phyloP scores from a whole-genome alignment of 2,888 invertebrate species.

The Patella ulyssiponensis region DNA sequence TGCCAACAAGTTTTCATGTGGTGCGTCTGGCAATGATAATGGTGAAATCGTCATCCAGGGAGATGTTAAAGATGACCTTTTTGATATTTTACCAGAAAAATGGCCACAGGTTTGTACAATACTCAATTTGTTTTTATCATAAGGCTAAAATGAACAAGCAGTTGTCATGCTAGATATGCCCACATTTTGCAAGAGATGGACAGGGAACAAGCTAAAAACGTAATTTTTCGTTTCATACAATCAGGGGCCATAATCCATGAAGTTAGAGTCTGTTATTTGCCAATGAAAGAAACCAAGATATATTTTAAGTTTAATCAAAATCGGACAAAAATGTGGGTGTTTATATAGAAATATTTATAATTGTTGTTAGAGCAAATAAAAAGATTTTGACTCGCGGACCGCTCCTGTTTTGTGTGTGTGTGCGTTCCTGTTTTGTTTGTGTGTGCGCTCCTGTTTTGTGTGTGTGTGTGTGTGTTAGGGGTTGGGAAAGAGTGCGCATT shows the following conservation, averaged over 20 bases:
- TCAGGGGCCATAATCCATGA: too few relatives aligned
- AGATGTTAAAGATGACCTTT: constrained; percentile 97
- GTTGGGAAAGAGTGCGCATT: not conserved
- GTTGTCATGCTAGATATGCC: too few relatives aligned
- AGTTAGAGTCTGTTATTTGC: not conserved
- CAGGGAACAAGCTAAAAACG: too few relatives aligned
- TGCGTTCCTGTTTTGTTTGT: too few relatives aligned
- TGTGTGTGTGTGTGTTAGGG: not conserved
- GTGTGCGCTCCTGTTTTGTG: not conserved
- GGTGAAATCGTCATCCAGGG: constrained; percentile 99
- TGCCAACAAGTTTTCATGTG: constrained; percentile 97
- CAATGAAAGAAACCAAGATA: not conserved
- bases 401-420: not conserved
- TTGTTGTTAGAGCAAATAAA: not conserved
- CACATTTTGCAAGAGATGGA: too few relatives aligned
- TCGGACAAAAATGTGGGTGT: too few relatives aligned
- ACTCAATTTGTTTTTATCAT: not conserved
- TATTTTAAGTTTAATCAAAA: too few relatives aligned
- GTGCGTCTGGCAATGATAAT: constrained; percentile 98
- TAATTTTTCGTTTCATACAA: too few relatives aligned
- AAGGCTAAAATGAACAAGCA: not conserved
- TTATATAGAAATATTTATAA: too few relatives aligned
- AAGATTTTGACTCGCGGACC: not conserved
- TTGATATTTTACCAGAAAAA: constrained; percentile 97
- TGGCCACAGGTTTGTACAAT: constrained; percentile 86